Evolutionary conservation across 2,888 invertebrate genomes (phyloP).

Genomic region (Arrhopalites spinosus): DNA sequence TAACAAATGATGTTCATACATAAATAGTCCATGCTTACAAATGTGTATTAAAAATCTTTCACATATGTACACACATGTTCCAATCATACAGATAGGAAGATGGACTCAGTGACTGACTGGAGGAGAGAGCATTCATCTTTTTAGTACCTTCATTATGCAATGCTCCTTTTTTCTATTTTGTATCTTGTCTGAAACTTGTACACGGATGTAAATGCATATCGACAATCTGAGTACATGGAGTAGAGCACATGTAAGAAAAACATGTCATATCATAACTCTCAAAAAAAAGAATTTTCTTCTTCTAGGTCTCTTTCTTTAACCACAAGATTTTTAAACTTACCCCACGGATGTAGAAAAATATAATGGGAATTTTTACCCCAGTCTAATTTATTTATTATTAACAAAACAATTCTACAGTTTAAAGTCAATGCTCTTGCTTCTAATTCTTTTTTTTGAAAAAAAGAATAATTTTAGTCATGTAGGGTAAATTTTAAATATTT

Average conservation of each 20-base stretch:
- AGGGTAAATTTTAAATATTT: neutral
- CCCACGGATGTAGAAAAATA: conserved; percentile 10
- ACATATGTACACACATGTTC: no score
- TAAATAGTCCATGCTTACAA: no score
- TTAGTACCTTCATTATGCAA: neutral
- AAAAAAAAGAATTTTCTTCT: no score
- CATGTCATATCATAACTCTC: conserved; percentile 34
- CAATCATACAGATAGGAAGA: no score
- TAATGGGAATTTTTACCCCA: conserved; percentile 37
- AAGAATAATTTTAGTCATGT: neutral
- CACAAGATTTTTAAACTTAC: conserved; percentile 26
- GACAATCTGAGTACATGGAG: neutral
- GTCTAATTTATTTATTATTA: conserved; percentile 8
- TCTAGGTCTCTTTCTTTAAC: conserved; percentile 4
- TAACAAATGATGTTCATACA: no score
- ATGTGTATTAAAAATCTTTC: no score
- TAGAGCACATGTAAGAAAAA: conserved; percentile 20
- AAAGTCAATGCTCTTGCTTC: neutral
- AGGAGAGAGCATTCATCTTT: conserved; percentile 11
- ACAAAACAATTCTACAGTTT: neutral
- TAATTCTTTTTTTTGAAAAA: no score
- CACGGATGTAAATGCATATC: no score
- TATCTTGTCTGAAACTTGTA: no score
- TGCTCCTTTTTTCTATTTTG: no score
- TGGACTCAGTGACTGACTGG: neutral